Conservation (phyloP, 1,140 invertebrate species). For the Gerris buenoi region DNA sequence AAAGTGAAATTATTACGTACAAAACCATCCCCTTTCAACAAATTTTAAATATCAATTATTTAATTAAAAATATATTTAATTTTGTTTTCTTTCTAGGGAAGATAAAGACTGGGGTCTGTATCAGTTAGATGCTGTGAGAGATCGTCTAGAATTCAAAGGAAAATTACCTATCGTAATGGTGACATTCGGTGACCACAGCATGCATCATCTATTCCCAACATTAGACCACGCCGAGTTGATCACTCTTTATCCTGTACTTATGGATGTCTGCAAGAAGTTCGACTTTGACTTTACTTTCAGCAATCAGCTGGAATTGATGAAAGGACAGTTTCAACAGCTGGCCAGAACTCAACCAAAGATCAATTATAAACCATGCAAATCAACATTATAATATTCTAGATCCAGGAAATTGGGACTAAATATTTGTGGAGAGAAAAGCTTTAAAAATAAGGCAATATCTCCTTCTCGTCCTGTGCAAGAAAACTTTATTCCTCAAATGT, state of each 20-base stretch:
- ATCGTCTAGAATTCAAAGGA: constrained; percentile 48
- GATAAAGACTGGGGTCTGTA: constrained; percentile 61
- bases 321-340: constrained; percentile 12
- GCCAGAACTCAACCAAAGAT: too few relatives aligned
- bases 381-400: too few relatives aligned
- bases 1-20: too few relatives aligned
- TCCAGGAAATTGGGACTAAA: too few relatives aligned
- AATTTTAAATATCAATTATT: too few relatives aligned
- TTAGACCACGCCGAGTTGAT: constrained; percentile 50
- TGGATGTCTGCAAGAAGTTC: constrained; percentile 54
- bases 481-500: too few relatives aligned
- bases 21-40: too few relatives aligned
- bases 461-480: too few relatives aligned
- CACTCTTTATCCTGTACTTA: constrained; percentile 44
- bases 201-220: constrained; percentile 71
- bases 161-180: constrained; percentile 50
- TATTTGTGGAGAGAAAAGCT: too few relatives aligned
- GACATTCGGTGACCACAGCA: constrained; percentile 56
- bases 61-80: too few relatives aligned
- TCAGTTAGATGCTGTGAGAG: constrained; percentile 58
- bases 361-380: too few relatives aligned
- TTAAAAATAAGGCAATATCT: too few relatives aligned
- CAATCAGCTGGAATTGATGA: neutral
- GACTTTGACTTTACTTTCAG: constrained; percentile 32
- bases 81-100: constrained; percentile 33